Conservation (phyloP, 2,888 invertebrate genomes). For the Adelognathus sp. region DNA sequence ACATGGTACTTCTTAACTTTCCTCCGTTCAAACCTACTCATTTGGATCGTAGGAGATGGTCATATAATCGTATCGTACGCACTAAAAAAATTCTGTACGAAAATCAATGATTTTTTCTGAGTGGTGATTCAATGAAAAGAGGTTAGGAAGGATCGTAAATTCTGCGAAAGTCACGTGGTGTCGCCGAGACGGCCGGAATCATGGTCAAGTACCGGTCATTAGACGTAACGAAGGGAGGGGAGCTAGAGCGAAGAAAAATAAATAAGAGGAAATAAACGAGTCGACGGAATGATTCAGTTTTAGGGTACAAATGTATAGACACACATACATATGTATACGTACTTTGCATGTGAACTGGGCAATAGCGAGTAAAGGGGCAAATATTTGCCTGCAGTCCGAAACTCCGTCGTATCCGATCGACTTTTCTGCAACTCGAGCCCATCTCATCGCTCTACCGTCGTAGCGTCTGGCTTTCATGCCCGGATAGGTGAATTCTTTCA, state of each 20-base stretch:
- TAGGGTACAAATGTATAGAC: too few species aligned
- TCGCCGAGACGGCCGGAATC: conserved; percentile 31
- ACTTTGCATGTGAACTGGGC: conserved; percentile 16
- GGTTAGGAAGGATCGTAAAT: conserved; percentile 43
- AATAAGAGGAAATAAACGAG: background rate
- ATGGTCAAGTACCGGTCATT: conserved; percentile 36
- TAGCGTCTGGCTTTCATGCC: conserved; percentile 54
- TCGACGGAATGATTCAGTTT: conserved; percentile 9
- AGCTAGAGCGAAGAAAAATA: background rate
- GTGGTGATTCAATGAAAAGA: conserved; percentile 48
- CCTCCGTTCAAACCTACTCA: too few species aligned
- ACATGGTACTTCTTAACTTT: too few species aligned
- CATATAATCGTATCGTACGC: too few species aligned
- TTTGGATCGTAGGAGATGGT: too few species aligned
- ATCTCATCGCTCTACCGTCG: conserved; percentile 21
- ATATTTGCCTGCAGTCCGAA: conserved; percentile 54
- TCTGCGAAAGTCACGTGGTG: conserved; percentile 4
- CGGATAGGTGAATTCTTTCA: conserved; percentile 58
- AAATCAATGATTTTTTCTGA: background rate
- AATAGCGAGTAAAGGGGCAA: conserved; percentile 35
- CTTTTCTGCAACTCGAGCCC: conserved; percentile 51
- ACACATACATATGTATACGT: too few species aligned
- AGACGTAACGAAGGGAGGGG: conserved; percentile 5
- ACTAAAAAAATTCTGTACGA: background rate
- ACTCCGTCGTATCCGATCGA: conserved; percentile 54